Conservation (phyloP, 2,888 invertebrate species). For the Tenthredo mesomela region DNA sequence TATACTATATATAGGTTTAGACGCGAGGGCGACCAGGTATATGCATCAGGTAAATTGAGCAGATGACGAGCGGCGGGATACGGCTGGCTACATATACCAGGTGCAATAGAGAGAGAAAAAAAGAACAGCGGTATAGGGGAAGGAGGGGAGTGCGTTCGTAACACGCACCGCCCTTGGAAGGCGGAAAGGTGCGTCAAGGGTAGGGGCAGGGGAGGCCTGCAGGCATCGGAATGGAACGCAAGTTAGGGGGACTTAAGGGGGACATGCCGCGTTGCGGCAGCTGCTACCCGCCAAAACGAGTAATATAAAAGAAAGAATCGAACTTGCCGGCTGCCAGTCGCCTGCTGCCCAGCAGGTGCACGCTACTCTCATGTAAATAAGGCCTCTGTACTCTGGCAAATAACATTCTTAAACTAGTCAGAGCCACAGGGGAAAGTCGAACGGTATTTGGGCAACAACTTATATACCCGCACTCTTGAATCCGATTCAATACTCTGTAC, state of each 20-base stretch:
- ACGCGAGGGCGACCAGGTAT: neutral
- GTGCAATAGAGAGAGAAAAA: constrained; percentile 57
- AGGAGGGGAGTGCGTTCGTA: constrained; percentile 56
- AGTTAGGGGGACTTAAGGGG: constrained; percentile 55
- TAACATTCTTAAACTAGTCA: constrained; percentile 29
- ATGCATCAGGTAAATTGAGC: constrained; percentile 54
- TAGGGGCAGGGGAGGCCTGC: constrained; percentile 50
- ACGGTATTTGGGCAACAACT: constrained; percentile 35
- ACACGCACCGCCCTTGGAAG: constrained; percentile 55
- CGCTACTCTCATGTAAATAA: constrained; percentile 60
- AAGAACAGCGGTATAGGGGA: constrained; percentile 53
- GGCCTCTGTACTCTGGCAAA: constrained; percentile 49
- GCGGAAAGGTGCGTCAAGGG: constrained; percentile 55
- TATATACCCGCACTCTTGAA: neutral
- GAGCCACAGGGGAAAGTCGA: constrained; percentile 19
- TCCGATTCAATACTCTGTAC: neutral
- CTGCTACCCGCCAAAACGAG: constrained; percentile 69
- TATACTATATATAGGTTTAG: neutral
- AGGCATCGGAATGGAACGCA: constrained; percentile 59
- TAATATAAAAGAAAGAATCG: constrained; percentile 65
- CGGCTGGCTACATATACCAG: constrained; percentile 58
- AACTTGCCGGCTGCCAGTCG: constrained; percentile 78
- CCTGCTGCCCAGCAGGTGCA: constrained; percentile 62
- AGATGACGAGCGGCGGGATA: constrained; percentile 56
- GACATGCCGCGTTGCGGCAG: constrained; percentile 62